Percentiles rank a stretch among this genome's conserved stretches.
Evolutionary conservation across 2,113 vertebrate species (phyloP).

Genomic region (Microcebus lehilahytsara): DNA sequence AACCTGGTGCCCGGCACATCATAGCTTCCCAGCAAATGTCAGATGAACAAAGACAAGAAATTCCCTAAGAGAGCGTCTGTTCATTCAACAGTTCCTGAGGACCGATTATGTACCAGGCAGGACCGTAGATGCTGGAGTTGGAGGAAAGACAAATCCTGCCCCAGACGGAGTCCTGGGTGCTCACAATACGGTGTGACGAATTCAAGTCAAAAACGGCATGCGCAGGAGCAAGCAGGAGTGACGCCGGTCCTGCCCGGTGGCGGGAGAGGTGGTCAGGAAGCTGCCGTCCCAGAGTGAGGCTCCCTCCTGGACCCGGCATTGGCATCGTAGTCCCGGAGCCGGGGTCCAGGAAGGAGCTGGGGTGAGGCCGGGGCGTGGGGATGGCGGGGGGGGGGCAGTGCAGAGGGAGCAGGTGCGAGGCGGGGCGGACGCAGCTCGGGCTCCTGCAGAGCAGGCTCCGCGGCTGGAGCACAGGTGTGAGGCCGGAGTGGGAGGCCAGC

Average conservation of each 20-base stretch:
- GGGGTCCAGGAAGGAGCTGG: accelerated
- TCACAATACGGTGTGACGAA: accelerated
- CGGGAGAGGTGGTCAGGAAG: accelerated
- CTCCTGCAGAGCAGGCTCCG: no score
- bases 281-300: accelerated
- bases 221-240: background rate
- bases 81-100: background rate
- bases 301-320: no score
- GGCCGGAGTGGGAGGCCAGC: background rate
- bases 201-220: background rate
- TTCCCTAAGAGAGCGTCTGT: background rate
- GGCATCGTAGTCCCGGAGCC: no score
- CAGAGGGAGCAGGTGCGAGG: no score
- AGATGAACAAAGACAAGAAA: background rate
- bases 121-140: accelerated
- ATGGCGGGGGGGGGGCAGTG: background rate
- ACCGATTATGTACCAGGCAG: no score
- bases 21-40: background rate
- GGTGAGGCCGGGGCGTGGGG: accelerated
- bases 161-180: accelerated
- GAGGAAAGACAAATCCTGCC: background rate
- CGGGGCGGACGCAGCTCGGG: accelerated
- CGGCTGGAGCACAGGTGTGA: no score
- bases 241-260: accelerated
- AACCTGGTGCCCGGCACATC: accelerated